Base-by-base conservation (phyloP, 2,888 invertebrate species). In the Aporophyla lueneburgensis region DNA sequence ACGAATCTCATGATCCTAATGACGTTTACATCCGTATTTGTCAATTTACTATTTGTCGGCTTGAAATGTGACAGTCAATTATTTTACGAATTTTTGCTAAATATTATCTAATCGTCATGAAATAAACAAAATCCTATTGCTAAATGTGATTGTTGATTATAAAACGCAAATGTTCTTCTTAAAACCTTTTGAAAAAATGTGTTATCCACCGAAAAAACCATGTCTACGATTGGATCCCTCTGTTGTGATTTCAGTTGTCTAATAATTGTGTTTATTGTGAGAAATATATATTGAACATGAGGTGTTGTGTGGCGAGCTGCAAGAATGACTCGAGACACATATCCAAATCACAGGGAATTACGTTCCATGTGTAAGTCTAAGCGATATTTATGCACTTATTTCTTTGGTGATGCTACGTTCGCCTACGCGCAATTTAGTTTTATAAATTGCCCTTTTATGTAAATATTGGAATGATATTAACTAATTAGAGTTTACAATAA, bases 351-450 rank as follows among this genome's bases (percentile, higher is more conserved):
- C 93, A 94, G 65, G 96, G 95, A 73, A 94, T 95, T 65, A 94
- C 96, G 0, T 96, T 95, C 88, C 95, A 96, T 81, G 87, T 92
- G 96, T 96, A 92, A 95, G 95, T 94, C 40, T 49, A 51, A 5
- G 6, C 14, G 5, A 9, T 16, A 16, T 63, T 51, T 40, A 58
- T 56, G 12, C 5, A 19, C 2, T 24, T 21, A 19, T 0, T 46
- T 63, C 3, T 12, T 24, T 33, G 1, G 0, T 51, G 24, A n/a
- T 68, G 21, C 19, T 9, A 33, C 33, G 59, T 53, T 66, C 62
- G 40, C 62, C 58, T 80, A 80, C 53, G 66, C 73, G 16, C 16
- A 53, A 58, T 59, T 51, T 14, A 54, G 0, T 5, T 2, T 5
- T 2, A 14, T 5, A 40, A 43, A 51, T 58, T 24, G 5, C 9